A percentile compares a stretch with the other conserved stretches of the same genome.
Conservation (phyloP, 2,113 vertebrate species). For the Nibea coibor region DNA sequence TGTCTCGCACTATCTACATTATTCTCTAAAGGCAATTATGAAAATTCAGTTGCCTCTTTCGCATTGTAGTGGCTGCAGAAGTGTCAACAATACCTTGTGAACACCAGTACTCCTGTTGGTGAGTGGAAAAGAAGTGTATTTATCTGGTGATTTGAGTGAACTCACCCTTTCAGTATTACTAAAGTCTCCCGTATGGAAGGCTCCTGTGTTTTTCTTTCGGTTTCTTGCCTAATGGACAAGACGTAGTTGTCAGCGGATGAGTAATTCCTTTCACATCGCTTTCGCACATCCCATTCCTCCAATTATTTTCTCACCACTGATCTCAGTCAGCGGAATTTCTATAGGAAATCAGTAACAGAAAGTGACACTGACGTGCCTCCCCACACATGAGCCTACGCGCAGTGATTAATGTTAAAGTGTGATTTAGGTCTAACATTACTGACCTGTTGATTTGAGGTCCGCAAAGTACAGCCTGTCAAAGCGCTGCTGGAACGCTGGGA, state of each 20-base stretch:
- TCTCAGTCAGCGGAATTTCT: constrained; percentile 18
- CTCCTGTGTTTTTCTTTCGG: neutral
- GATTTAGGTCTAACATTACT: constrained; percentile 30
- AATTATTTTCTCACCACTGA: constrained; percentile 50
- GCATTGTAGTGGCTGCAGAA: neutral
- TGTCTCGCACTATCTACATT: neutral
- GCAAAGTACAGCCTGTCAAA: constrained; percentile 45
- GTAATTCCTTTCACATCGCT: constrained; percentile 14
- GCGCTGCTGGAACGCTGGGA: constrained; percentile 34
- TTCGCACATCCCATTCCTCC: constrained; percentile 13
- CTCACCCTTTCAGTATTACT: neutral
- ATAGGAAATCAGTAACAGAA: constrained; percentile 39
- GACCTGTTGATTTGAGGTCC: constrained; percentile 50
- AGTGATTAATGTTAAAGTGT: constrained; percentile 49
- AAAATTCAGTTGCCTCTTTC: neutral
- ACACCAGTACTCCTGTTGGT: neutral
- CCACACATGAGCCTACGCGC: neutral
- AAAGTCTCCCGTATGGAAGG: neutral
- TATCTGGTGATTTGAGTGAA: neutral
- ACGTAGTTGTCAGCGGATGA: constrained; percentile 43
- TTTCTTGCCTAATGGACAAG: constrained; percentile 38
- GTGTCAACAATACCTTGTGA: too few relatives aligned
- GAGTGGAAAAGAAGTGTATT: neutral
- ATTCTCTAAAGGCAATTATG: neutral
- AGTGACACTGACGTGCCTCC: constrained; percentile 24